Percentiles rank a stretch among this genome's conserved stretches.
phyloP scores from a whole-genome alignment of 2,113 vertebrate genomes.

The Zapornia atra region DNA sequence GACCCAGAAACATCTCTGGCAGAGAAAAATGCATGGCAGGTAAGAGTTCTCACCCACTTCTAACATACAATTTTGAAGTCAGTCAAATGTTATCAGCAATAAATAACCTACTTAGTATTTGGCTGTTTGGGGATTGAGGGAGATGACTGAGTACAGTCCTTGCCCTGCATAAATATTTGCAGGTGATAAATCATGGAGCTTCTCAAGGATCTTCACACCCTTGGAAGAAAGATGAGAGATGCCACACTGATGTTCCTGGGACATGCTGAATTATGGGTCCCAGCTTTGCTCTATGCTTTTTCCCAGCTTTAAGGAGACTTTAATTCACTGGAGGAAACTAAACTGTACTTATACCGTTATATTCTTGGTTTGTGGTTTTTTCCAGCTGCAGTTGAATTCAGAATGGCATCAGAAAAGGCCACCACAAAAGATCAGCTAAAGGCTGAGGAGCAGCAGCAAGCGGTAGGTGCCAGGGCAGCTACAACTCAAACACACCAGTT shows the following conservation, averaged over 20 bases:
- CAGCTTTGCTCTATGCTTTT: neutral
- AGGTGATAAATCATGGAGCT: neutral
- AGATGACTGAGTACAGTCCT: neutral
- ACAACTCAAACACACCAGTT: neutral
- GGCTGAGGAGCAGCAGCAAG: conserved; percentile 41
- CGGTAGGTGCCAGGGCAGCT: conserved; percentile 9
- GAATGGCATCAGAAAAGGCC: conserved; percentile 35
- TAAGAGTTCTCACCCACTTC: neutral
- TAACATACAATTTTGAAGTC: neutral
- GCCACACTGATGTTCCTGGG: neutral
- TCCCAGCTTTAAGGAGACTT: neutral
- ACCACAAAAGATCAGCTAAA: neutral
- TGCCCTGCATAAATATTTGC: neutral
- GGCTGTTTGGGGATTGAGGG: neutral
- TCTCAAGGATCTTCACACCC: neutral
- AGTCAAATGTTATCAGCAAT: neutral
- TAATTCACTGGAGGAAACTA: neutral
- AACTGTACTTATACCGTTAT: neutral
- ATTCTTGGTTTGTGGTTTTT: neutral
- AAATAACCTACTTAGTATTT: neutral
- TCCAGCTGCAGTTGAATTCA: conserved; percentile 16
- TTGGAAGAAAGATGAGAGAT: neutral
- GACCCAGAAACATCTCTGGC: neutral
- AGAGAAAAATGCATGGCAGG: neutral
- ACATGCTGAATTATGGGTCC: neutral